phyloP scores from a whole-genome alignment of 1,140 invertebrate species.

The Zelostemma sp. region DNA sequence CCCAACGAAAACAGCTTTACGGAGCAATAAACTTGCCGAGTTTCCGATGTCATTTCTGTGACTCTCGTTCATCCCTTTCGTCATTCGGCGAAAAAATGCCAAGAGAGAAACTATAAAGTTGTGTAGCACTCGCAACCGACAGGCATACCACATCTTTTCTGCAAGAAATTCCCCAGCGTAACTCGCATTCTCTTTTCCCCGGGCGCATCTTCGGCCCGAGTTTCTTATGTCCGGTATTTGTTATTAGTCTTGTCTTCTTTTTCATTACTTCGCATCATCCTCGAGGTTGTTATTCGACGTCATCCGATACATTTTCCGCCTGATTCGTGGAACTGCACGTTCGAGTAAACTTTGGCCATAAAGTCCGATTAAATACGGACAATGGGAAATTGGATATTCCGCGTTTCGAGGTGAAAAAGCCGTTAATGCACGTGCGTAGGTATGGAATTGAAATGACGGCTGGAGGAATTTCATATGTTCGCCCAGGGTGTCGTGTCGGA shows the following conservation, averaged over 20 bases:
- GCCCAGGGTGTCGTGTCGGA: slow-evolving; percentile 30
- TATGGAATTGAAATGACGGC: slow-evolving; percentile 32
- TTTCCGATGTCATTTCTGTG: too few relatives aligned
- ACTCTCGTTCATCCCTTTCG: background rate
- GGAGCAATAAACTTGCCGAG: too few relatives aligned
- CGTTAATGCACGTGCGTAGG: slow-evolving; percentile 20
- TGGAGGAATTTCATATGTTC: slow-evolving; percentile 37
- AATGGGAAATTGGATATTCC: background rate
- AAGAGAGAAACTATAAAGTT: slow-evolving; percentile 12
- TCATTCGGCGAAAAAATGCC: background rate
- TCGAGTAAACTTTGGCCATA: too few relatives aligned
- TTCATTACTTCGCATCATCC: slow-evolving; percentile 1
- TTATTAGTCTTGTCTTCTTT: background rate
- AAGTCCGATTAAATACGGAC: too few relatives aligned
- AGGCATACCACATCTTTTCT: slow-evolving; percentile 7
- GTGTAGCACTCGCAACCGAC: slow-evolving; percentile 11
- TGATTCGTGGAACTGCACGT: too few relatives aligned
- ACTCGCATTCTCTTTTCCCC: slow-evolving; percentile 13
- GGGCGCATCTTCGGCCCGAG: background rate
- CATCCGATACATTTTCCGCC: too few relatives aligned
- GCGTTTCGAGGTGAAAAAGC: too few relatives aligned
- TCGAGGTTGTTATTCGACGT: background rate
- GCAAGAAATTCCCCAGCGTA: slow-evolving; percentile 17
- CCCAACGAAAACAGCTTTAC: too few relatives aligned
- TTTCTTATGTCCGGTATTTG: slow-evolving; percentile 6